Evolutionary conservation across 1,140 invertebrate species (phyloP), one percentile per base, ranked within the genome.

Genomic region (Drosophila jambulina): DNA sequence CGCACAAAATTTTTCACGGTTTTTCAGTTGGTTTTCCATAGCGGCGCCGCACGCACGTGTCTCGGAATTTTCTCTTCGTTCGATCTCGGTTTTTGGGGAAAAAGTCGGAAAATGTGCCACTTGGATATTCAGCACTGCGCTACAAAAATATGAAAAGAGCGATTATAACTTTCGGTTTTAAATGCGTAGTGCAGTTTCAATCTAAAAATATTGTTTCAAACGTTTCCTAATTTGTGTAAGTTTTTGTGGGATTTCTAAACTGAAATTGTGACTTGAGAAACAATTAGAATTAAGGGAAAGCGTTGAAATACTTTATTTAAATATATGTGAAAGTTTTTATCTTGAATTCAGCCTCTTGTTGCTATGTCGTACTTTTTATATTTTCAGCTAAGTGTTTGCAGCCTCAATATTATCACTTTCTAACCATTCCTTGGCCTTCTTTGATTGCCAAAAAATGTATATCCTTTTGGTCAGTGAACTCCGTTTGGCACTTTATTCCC

Each of bases 21-120:
- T 72, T 75, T 78, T 90, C 85, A 88, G 85, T 88, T 88, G 85
- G 63, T 71, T 90, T 78, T 90, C 62, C 60, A 90, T 90, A 74
- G 78, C 85, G 78, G 85, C 56, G 85, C 78, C 74, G 85, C 81
- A 90, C 85, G 85, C 85, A 88, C 80, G 83, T 88, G 63, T 77
- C 80, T 72, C 83, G 84, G 76, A 77, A 71, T 71, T 72, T 74
- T 69, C 49, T 48, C 75, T 10, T 48, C 67, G 27, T 40, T 34
- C 38, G 53, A 62, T 51, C 40, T 59, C 36, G 19, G 8, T 40
- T 25, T 51, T 42, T n/a, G 15, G 34, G 34, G 32, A n/a, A 53
- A 70, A 70, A 42, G 45, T 45, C 63, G 62, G 42, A 70, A 42
- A 46, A 56, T 68, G 67, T 68, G 63, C 38, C 48, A 17, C 32